A percentile compares a stretch with the other conserved stretches of the same genome.
Conservation (phyloP, 2,888 invertebrate species). For the Ernsta delagoae region DNA sequence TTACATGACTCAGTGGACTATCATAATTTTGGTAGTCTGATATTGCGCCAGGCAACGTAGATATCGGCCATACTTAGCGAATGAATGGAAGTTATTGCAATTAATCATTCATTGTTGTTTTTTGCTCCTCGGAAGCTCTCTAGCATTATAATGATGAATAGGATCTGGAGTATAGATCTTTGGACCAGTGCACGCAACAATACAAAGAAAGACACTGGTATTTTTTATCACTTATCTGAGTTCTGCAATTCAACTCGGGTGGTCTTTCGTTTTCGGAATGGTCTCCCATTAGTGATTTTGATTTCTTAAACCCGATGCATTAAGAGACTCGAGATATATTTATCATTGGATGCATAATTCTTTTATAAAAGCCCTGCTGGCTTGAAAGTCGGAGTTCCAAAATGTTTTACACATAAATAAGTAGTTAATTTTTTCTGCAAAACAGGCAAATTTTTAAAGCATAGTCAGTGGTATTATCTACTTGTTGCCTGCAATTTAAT, state of each 20-base stretch:
- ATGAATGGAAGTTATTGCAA: constrained; percentile 21
- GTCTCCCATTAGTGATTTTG: neutral
- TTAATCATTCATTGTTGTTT: constrained; percentile 32
- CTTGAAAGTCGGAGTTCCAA: too few relatives aligned
- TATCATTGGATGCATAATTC: neutral
- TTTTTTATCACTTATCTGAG: neutral
- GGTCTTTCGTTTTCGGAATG: neutral
- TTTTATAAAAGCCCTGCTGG: neutral
- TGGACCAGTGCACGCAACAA: neutral
- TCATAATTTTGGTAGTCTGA: constrained; percentile 56
- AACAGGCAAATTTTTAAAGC: too few relatives aligned
- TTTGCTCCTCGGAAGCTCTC: constrained; percentile 23
- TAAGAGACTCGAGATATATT: neutral
- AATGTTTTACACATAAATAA: too few relatives aligned
- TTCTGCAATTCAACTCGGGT: neutral
- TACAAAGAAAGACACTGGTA: neutral
- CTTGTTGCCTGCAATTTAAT: too few relatives aligned
- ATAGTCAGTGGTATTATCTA: too few relatives aligned
- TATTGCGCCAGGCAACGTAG: constrained; percentile 28
- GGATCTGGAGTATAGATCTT: constrained; percentile 7
- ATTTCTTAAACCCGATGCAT: neutral
- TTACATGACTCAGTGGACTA: constrained; percentile 58
- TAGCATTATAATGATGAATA: constrained; percentile 21
- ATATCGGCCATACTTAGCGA: constrained; percentile 10
- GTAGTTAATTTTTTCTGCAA: too few relatives aligned